A percentile compares a stretch with the other conserved stretches of the same genome.
Evolutionary conservation across 92 coral and sea anemone genomes (phyloP).

Genomic region (Palythoa grandiflora): DNA sequence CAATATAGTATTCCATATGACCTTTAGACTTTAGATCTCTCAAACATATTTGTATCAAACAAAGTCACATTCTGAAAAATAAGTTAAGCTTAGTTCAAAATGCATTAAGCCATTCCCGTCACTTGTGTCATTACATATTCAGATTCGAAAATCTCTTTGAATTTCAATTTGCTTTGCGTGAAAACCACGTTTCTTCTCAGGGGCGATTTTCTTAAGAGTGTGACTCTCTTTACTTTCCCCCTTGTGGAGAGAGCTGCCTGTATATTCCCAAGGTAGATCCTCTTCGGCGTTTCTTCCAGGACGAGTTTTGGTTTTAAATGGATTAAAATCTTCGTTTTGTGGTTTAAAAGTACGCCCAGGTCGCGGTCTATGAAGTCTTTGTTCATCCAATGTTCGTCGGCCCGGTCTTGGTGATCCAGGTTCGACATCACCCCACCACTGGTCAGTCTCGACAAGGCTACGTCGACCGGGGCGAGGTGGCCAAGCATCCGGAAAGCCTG

Average conservation of each 20-base stretch:
- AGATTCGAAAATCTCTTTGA: background rate
- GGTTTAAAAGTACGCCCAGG: conserved; percentile 31
- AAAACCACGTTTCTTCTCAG: conserved; percentile 14
- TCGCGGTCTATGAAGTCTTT: background rate
- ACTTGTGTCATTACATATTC: background rate
- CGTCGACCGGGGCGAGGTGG: conserved; percentile 48
- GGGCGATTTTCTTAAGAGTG: conserved; percentile 29
- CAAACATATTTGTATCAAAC: background rate
- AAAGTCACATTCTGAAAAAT: background rate
- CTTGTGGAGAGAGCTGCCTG: conserved; percentile 31
- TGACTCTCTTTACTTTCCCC: conserved; percentile 41
- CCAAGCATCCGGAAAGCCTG: background rate
- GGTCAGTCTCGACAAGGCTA: background rate
- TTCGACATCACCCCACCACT: background rate
- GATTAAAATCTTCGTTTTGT: background rate
- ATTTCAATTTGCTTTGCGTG: background rate
- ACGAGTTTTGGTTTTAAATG: background rate
- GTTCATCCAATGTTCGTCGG: conserved; percentile 13
- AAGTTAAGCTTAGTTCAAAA: background rate
- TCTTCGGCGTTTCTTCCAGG: conserved; percentile 47
- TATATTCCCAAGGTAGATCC: conserved; percentile 41
- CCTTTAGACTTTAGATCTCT: background rate
- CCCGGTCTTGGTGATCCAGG: conserved; percentile 13
- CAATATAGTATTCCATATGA: background rate
- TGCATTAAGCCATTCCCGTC: background rate